Evolutionary conservation across 2,113 vertebrate genomes (phyloP), one percentile per base, ranked within the genome.

Genomic region (Sterna hirundo): DNA sequence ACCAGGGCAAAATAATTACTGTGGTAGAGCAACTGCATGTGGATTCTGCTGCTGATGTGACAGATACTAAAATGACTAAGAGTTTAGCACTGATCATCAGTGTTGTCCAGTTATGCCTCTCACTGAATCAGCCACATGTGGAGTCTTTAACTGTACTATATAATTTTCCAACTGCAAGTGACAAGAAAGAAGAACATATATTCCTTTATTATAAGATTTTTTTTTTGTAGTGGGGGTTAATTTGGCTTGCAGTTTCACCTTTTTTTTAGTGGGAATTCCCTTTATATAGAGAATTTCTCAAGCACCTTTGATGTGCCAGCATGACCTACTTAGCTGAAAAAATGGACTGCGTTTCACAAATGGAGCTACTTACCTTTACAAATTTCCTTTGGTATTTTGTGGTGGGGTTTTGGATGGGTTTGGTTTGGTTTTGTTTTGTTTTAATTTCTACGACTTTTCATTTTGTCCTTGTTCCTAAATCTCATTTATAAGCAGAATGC

Each of bases 121-220:
- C 55, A 65, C 44, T 93, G 79, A 96, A 92, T 92, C 81, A 66
- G 75, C 71, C 74, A 86, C 88, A 89, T 91, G 90, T 83, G 77
- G 78, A 96, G 58, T 38, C n/a, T 86, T 86, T 85, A 95, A 79
- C 91, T 86, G 68, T 87, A 46, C 34, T 71, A 66, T 82, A 65
- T 15, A 47, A 71, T 94, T 88, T 88, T 70, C 26, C 75, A 85
- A 65, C n/a, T 72, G 23, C 80, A 94, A 93, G 38, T 58, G 64
- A 36, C 68, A 81, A 83, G 55, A 72, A 77, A 51, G 40, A 93
- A 92, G 94, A 68, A 64, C 23, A 38, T 26, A 46, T 90, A 65
- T 95, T 52, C 49, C 55, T 70, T 78, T 79, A 49, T 54, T 57
- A 42, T 9, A 75, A 55, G 34, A 9, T 47, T 6, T 20, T 47